These are phyloP conservation scores for Nineta flava DNA, from an alignment of 2,888 invertebrate genomes.

Conservation along the genomic window DNA sequence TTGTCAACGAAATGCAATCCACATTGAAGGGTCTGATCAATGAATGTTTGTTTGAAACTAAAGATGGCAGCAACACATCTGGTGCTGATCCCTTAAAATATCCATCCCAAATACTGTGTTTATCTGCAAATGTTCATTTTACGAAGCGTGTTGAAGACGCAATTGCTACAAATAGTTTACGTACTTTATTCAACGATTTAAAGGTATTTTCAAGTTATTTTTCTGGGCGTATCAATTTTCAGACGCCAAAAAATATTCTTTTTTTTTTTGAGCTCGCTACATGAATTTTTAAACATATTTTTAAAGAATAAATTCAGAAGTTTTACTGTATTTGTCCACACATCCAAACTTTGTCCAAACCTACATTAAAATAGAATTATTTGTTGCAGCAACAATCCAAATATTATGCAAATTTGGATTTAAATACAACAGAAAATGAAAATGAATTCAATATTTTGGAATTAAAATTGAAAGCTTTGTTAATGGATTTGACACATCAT, in stretches of 20 bases:
- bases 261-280: no score
- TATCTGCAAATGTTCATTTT: conserved; percentile 73
- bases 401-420: conserved; percentile 31
- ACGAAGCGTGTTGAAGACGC: conserved; percentile 72
- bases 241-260: no score
- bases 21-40: conserved; percentile 56
- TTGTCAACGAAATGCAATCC: conserved; percentile 69
- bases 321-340: no score
- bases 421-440: conserved; percentile 18
- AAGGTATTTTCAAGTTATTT: no score
- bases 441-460: conserved; percentile 25
- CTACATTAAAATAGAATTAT: neutral
- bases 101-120: conserved; percentile 68
- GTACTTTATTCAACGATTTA: conserved; percentile 30
- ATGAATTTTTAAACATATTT: no score
- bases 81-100: conserved; percentile 43
- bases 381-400: conserved; percentile 29
- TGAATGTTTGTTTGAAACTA: conserved; percentile 33
- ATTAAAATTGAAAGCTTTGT: conserved; percentile 78
- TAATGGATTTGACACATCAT: conserved; percentile 88
- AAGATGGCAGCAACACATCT: conserved; percentile 22
- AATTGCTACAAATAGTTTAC: conserved; percentile 47
- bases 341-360: neutral
- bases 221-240: no score
- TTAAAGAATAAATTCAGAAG: no score